These are phyloP conservation scores for Bucorvus abyssinicus DNA, from an alignment of 2,797 vertebrate genomes.

Conservation along the genomic window DNA sequence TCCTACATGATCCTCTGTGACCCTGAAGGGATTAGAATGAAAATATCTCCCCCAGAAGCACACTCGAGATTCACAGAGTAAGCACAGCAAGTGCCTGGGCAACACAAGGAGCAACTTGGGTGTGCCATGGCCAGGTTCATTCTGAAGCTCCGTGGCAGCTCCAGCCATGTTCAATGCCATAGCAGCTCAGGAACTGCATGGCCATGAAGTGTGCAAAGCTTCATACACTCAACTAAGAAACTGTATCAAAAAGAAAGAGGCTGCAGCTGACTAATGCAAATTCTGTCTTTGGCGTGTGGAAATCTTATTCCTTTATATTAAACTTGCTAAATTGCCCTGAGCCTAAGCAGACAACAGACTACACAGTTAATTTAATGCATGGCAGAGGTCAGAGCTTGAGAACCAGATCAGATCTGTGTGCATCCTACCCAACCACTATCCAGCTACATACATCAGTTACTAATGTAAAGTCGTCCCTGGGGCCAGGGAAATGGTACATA, in stretches of 20 bases:
- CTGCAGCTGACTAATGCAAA: background rate
- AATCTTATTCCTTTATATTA: background rate
- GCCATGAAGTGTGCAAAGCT: background rate
- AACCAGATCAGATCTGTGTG: background rate
- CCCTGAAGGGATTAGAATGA: background rate
- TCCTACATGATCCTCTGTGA: background rate
- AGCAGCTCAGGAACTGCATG: background rate
- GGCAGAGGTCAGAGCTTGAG: background rate
- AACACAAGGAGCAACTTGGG: background rate
- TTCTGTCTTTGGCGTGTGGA: background rate
- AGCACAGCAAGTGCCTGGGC: background rate
- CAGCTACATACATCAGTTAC: background rate
- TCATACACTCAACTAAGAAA: background rate
- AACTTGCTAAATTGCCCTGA: background rate
- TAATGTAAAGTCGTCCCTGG: background rate
- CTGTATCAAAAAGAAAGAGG: background rate
- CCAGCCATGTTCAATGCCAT: background rate
- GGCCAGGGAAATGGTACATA: background rate
- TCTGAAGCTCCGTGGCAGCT: background rate
- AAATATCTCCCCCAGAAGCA: background rate
- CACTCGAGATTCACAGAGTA: fast-evolving
- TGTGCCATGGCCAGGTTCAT: background rate
- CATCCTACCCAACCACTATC: background rate
- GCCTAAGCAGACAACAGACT: background rate
- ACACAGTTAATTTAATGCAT: background rate